These are phyloP conservation scores for Antheraea assamensis DNA, from an alignment of 2,888 invertebrate species.

Conservation along the genomic window DNA sequence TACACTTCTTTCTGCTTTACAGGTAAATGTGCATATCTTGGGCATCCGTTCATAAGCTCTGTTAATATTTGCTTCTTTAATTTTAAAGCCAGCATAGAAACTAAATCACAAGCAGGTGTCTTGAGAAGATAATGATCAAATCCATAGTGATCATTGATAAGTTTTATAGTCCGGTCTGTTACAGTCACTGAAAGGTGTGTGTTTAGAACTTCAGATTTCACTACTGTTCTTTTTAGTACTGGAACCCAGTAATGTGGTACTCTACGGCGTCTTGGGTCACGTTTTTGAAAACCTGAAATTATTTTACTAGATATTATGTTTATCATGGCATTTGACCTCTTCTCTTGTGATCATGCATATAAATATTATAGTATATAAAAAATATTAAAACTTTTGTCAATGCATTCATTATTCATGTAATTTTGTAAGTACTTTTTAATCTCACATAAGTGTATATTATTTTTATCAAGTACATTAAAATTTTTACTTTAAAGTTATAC, in stretches of 20 bases:
- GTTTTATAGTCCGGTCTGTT: constrained; percentile 90
- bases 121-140: constrained; percentile 97
- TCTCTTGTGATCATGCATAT: background rate
- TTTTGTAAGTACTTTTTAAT: no score
- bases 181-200: constrained; percentile 91
- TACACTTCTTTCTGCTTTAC: constrained; percentile 86
- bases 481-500: no score
- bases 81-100: constrained; percentile 91
- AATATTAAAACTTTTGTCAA: background rate
- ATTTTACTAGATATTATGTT: constrained; percentile 3
- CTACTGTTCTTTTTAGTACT: constrained; percentile 87
- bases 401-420: no score
- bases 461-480: no score
- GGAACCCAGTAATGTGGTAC: constrained; percentile 96
- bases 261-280: constrained; percentile 81
- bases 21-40: constrained; percentile 85
- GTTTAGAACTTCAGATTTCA: constrained; percentile 95
- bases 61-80: constrained; percentile 93
- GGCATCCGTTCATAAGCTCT: constrained; percentile 86
- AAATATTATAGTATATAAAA: background rate
- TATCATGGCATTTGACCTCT: background rate
- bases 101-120: constrained; percentile 95
- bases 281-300: constrained; percentile 85
- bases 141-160: constrained; percentile 95
- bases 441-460: no score